Base-by-base conservation (phyloP, 2,113 vertebrate genomes). In the Phalacrocorax carbo region DNA sequence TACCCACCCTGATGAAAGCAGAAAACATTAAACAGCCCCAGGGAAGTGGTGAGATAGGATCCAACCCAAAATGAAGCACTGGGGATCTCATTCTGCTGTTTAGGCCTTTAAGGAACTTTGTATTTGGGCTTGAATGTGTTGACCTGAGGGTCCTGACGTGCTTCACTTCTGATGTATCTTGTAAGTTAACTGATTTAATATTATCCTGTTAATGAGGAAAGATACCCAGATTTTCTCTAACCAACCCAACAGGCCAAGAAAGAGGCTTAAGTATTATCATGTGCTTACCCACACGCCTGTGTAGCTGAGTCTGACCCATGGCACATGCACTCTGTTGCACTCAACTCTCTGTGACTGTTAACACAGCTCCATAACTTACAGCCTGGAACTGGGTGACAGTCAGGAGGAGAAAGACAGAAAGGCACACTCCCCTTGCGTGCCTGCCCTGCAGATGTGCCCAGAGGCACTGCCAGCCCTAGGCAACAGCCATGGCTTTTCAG, bases 241-340 rank as follows among this genome's bases (percentile, higher is more conserved):
- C 17, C 70, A 54, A 6, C 15, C 8, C 65, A 72, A 48, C 13
- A 69, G 11, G 29, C 14, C 71, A 46, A 82, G 57, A 3, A 52
- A 32, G 13, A 64, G 44, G 29, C 13, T 54, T 17, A 10, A 14
- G 32, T 3, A 49, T 7, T 7, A 69, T n/a, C 32, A 15, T 0
- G 3, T 22, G 36, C 61, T 42, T 29, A 29, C 21, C 32, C 42
- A 25, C 1, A 18, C 0, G 7, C 18, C 26, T 27, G n/a, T 1
- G 0, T 25, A 64, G 57, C 32, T 1, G 2, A 78, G 86, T 9
- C 44, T 2, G 0, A 36, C 20, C 49, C 38, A 2, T 0, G 30
- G 44, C 58, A 29, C 1, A 0, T 3, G 26, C 8, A 2, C 18
- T 34, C 42, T 16, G 11, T 30, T 5, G 30, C 19, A 11, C 34